A percentile compares a stretch with the other conserved stretches of the same genome.
Evolutionary conservation across 2,113 vertebrate genomes (phyloP).

Genomic region (Tenebrosternarchus preto): DNA sequence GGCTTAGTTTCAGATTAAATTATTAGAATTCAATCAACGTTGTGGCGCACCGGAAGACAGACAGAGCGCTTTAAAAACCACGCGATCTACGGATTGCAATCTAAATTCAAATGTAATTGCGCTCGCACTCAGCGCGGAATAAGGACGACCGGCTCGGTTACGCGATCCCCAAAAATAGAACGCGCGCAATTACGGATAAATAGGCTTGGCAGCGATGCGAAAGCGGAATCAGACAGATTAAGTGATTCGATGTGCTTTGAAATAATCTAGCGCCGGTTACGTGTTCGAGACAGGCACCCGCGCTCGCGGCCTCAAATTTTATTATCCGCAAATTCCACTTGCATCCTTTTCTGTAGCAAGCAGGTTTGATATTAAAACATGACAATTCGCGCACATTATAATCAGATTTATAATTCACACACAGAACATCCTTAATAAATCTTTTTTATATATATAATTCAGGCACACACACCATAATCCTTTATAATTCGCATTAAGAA

Average conservation of each 20-base stretch:
- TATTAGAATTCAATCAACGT: conserved; percentile 8
- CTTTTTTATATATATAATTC: background rate
- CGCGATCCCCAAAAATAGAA: background rate
- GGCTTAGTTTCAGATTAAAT: background rate
- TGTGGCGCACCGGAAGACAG: background rate
- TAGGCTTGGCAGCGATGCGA: background rate
- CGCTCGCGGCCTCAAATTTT: background rate
- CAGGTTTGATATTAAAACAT: background rate
- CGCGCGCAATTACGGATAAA: background rate
- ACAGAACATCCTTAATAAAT: background rate
- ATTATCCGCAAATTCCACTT: background rate
- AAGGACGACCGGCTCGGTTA: background rate
- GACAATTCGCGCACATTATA: background rate
- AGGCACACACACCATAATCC: background rate
- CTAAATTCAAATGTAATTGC: conserved; percentile 13
- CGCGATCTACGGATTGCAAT: background rate
- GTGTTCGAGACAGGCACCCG: background rate
- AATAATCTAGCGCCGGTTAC: background rate
- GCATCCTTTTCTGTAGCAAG: background rate
- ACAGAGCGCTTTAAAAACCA: background rate
- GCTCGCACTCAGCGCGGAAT: background rate
- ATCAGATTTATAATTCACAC: background rate
- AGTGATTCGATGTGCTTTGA: background rate
- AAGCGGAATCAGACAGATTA: background rate
- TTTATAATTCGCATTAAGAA: too few relatives aligned